These are phyloP conservation scores for Syngnathus acus DNA, from an alignment of 2,797 vertebrate species.

Conservation along the genomic window DNA sequence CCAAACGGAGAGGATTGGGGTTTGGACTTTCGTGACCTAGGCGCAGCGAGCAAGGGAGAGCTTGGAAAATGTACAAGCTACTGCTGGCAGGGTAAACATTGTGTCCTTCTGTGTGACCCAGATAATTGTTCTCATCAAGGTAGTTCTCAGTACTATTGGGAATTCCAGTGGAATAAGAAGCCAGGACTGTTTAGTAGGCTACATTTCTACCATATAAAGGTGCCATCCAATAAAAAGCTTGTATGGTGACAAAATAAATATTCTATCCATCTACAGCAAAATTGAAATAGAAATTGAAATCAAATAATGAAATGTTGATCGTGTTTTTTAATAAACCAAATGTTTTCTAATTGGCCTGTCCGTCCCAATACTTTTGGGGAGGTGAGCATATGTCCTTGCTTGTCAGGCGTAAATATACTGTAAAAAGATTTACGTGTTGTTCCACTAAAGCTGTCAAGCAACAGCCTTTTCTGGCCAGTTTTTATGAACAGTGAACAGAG, in stretches of 20 bases:
- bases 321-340: too few relatives aligned
- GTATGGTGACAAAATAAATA: neutral
- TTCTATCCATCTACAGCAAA: neutral
- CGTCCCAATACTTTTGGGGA: neutral
- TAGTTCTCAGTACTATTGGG: constrained; percentile 11
- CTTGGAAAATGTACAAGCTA: constrained; percentile 14
- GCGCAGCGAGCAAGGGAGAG: constrained; percentile 40
- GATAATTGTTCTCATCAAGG: constrained; percentile 9
- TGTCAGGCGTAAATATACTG: neutral
- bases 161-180: neutral
- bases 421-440: neutral
- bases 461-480: neutral
- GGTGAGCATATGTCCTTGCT: neutral
- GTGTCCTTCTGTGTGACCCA: constrained; percentile 14
- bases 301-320: neutral
- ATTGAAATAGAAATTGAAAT: too few relatives aligned
- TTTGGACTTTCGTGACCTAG: constrained; percentile 25
- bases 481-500: neutral
- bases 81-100: constrained; percentile 31
- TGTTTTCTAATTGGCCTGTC: neutral
- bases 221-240: neutral
- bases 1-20: constrained; percentile 40
- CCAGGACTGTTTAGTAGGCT: neutral
- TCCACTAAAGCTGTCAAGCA: neutral
- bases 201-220: neutral